Evolutionary conservation across 2,888 invertebrate genomes (phyloP).

Genomic region (Pollenia labialis): DNA sequence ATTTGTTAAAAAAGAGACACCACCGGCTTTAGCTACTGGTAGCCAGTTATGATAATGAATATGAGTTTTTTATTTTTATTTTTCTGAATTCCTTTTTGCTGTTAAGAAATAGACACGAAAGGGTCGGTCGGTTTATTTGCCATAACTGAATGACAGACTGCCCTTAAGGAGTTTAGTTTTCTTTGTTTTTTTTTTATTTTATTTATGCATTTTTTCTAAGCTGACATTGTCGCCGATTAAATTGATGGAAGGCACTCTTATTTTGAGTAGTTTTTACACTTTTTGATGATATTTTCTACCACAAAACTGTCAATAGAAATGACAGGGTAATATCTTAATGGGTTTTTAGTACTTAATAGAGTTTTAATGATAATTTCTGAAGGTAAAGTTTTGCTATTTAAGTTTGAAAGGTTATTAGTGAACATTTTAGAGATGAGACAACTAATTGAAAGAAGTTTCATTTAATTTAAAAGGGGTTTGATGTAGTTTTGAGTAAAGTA

Average conservation of each 20-base stretch:
- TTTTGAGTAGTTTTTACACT: neutral
- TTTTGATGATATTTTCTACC: neutral
- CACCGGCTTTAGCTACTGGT: neutral
- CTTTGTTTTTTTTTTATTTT: neutral
- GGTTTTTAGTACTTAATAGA: neutral
- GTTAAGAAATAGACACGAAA: conserved; percentile 7
- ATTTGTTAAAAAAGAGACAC: neutral
- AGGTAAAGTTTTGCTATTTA: neutral
- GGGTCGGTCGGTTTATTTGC: conserved; percentile 20
- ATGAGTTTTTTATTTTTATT: conserved; percentile 1
- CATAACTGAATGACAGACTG: conserved; percentile 36
- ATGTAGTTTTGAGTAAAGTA: too few species aligned
- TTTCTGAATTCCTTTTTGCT: neutral
- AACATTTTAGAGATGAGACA: too few species aligned
- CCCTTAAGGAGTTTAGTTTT: conserved; percentile 44
- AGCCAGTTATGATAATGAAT: conserved; percentile 25
- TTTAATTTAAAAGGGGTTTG: too few species aligned
- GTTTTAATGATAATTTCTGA: conserved; percentile 1
- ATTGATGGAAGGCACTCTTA: neutral
- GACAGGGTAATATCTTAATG: neutral
- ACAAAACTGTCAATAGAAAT: conserved; percentile 8
- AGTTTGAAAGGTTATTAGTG: neutral
- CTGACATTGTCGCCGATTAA: conserved; percentile 13
- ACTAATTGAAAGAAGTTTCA: too few species aligned
- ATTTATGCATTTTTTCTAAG: conserved; percentile 4